Percentiles rank a stretch among this genome's conserved stretches.
Evolutionary conservation across 1,140 invertebrate species (phyloP).

Genomic region (Drosophila pachea): DNA sequence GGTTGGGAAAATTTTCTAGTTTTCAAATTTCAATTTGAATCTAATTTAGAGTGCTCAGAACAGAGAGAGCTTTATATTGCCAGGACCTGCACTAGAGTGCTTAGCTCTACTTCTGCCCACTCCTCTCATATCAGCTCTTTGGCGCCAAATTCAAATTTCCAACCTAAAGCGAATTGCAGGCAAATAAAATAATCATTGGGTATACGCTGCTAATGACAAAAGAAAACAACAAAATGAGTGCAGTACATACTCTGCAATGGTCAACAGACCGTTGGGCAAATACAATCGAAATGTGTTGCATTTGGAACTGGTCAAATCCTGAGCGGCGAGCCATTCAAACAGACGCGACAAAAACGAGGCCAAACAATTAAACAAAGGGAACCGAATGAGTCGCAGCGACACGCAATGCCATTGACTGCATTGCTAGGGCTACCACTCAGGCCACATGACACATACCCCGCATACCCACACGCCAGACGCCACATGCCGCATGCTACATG

Average conservation of each 20-base stretch:
- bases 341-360: slow-evolving; percentile 27
- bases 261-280: background rate
- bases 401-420: slow-evolving; percentile 64
- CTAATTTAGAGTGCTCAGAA: no score
- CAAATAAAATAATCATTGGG: slow-evolving; percentile 12
- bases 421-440: slow-evolving; percentile 38
- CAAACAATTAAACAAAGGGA: slow-evolving; percentile 48
- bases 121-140: background rate
- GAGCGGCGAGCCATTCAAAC: slow-evolving; percentile 13
- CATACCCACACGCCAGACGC: background rate
- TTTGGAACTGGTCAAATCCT: background rate
- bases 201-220: slow-evolving; percentile 21
- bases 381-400: slow-evolving; percentile 28
- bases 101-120: no score
- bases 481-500: background rate
- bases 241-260: background rate
- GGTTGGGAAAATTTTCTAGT: background rate
- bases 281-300: slow-evolving; percentile 11
- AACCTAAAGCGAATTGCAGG: slow-evolving; percentile 7
- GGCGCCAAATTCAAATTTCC: slow-evolving; percentile 1
- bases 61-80: background rate
- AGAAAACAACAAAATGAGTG: slow-evolving; percentile 6
- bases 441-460: background rate
- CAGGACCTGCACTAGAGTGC: no score
- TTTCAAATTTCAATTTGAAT: background rate